Percentiles rank a stretch among this genome's conserved stretches.
These are phyloP conservation scores for Lates calcarifer DNA, from an alignment of 2,113 vertebrate species.

Conservation along the genomic window DNA sequence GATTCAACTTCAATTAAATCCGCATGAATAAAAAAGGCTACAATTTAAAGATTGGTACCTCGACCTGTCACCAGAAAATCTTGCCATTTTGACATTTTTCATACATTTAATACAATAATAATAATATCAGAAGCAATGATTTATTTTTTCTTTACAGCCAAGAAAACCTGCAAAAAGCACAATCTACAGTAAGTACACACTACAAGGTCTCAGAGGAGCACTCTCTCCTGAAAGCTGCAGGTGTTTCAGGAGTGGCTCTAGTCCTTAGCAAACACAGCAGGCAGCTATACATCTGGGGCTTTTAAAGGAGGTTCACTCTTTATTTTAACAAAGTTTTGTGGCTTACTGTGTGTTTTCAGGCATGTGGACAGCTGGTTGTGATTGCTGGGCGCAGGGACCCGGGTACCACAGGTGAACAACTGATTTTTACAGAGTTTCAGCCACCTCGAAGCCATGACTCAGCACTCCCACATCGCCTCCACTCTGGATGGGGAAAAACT, in stretches of 20 bases:
- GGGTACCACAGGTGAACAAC: conserved; percentile 57
- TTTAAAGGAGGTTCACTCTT: conserved; percentile 62
- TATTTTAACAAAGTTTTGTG: conserved; percentile 62
- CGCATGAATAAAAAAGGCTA: not conserved
- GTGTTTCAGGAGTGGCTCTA: conserved; percentile 53
- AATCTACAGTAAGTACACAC: not conserved
- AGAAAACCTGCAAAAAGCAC: conserved; percentile 27
- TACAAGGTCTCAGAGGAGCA: conserved; percentile 18
- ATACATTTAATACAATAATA: not conserved
- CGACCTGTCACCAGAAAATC: not conserved
- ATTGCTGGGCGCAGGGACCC: conserved; percentile 36
- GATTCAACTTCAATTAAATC: not conserved
- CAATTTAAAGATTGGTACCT: not conserved
- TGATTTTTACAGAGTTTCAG: conserved; percentile 18
- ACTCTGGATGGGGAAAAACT: conserved; percentile 34
- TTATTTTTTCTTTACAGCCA: conserved; percentile 14
- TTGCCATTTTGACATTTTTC: conserved; percentile 2
- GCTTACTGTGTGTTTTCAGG: conserved; percentile 53
- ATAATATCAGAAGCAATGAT: not conserved
- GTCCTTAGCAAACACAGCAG: conserved; percentile 41
- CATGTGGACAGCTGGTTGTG: conserved; percentile 65
- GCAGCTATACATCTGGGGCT: conserved; percentile 45
- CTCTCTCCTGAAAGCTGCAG: conserved; percentile 42
- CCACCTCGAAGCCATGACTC: conserved; percentile 56
- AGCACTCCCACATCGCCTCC: conserved; percentile 24